These are phyloP conservation scores for Liparis tanakae DNA, from an alignment of 2,797 vertebrate species.

Conservation along the genomic window DNA sequence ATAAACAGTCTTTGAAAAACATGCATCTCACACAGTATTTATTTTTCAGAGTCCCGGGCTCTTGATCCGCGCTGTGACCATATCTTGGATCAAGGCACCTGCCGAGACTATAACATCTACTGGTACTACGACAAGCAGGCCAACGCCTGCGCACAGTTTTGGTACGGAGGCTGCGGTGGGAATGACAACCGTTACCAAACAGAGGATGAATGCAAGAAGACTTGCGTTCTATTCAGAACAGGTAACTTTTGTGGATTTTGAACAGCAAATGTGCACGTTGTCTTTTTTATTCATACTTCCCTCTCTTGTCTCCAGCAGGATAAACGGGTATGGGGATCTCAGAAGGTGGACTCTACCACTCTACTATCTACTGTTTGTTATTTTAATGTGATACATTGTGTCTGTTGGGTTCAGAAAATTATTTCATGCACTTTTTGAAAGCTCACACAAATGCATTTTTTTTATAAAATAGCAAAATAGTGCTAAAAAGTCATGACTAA, in stretches of 20 bases:
- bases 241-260: slow-evolving; percentile 62
- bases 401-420: slow-evolving; percentile 27
- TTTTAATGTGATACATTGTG: slow-evolving; percentile 41
- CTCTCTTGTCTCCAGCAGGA: slow-evolving; percentile 47
- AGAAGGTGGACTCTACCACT: slow-evolving; percentile 12
- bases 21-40: slow-evolving; percentile 28
- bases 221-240: slow-evolving; percentile 80
- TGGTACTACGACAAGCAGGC: slow-evolving; percentile 91
- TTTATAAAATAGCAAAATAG: slow-evolving; percentile 10
- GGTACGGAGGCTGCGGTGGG: slow-evolving; percentile 88
- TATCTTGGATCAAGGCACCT: slow-evolving; percentile 85
- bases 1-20: slow-evolving; percentile 4
- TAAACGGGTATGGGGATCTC: slow-evolving; percentile 54
- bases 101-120: slow-evolving; percentile 83
- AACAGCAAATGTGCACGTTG: not conserved
- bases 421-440: slow-evolving; percentile 37
- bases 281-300: not conserved
- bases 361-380: slow-evolving; percentile 15
- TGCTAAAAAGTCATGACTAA: not conserved
- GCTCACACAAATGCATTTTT: slow-evolving; percentile 8
- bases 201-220: slow-evolving; percentile 86
- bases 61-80: slow-evolving; percentile 77
- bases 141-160: slow-evolving; percentile 92
- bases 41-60: slow-evolving; percentile 60
- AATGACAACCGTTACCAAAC: slow-evolving; percentile 88